phyloP scores from a whole-genome alignment of 2,888 invertebrate species.

The Drosophila cognata region DNA sequence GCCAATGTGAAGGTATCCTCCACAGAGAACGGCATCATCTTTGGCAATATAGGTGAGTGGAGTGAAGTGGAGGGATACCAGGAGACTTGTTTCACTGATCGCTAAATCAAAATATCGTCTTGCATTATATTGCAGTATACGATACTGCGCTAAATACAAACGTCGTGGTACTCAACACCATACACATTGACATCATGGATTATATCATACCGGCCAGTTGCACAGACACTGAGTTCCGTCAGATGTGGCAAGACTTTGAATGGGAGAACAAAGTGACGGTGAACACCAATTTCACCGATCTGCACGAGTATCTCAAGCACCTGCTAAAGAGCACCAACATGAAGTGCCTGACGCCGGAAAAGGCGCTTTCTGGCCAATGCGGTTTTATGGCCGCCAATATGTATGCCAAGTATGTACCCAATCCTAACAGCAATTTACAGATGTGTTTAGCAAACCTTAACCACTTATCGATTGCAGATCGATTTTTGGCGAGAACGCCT shows the following conservation, averaged over 20 bases:
- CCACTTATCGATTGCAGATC: slow-evolving; percentile 86
- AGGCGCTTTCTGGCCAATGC: slow-evolving; percentile 98
- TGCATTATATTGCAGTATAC: slow-evolving; percentile 89
- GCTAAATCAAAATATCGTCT: background rate
- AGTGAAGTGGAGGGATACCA: no score
- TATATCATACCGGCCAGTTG: slow-evolving; percentile 98
- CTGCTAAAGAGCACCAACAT: slow-evolving; percentile 98
- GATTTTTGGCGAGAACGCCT: slow-evolving; percentile 98
- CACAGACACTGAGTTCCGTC: slow-evolving; percentile 97
- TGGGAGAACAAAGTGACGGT: slow-evolving; percentile 99
- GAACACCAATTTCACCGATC: slow-evolving; percentile 96
- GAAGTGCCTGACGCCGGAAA: slow-evolving; percentile 99
- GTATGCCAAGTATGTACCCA: slow-evolving; percentile 90
- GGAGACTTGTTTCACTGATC: background rate
- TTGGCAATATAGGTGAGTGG: slow-evolving; percentile 96
- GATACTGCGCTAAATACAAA: slow-evolving; percentile 92
- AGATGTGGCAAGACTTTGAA: slow-evolving; percentile 99
- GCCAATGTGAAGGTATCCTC: slow-evolving; percentile 99
- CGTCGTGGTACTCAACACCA: slow-evolving; percentile 99
- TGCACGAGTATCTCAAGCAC: slow-evolving; percentile 96
- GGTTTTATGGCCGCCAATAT: slow-evolving; percentile 99
- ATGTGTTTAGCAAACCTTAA: background rate
- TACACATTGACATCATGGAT: slow-evolving; percentile 99
- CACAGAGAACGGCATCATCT: slow-evolving; percentile 99
- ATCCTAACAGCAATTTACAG: no score